Evolutionary conservation across 2,113 vertebrate species (phyloP), one percentile per base, ranked within the genome.

Genomic region (Notarius lentiginosus): DNA sequence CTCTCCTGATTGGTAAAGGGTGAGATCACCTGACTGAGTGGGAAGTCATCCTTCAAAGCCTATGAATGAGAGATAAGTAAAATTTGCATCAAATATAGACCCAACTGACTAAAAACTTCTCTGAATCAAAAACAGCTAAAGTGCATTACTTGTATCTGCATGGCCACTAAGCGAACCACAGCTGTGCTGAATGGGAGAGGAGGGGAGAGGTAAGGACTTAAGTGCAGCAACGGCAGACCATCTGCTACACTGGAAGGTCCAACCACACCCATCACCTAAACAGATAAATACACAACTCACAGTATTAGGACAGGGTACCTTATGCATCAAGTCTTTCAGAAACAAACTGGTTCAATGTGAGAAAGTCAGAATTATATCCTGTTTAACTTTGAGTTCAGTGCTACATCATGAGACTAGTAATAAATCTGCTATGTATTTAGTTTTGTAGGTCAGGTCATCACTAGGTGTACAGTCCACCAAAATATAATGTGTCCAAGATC

Each of bases 1-100:
- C 98, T 95, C 93, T 99, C 98, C 94, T 99, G 97, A 96, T 99
- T 99, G 95, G 98, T 99, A 95, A 99, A 99, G 82, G 98, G 98
- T 86, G 98, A 99, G 94, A 99, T 98, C 95, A 99, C 98, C 90
- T 99, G 98, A 94, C 97, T 98, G 93, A 99, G 96, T 22, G 98
- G 98, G 56, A 99, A 99, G 95, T 99, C 98, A 88, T 99, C 98
- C 95, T 99, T 99, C 93, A 99, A 96, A 90, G 98, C 98, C 98
- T 99, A 88, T 92, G 92, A 94, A 79, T 41, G 17, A 66, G 8
- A 83, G 10, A 22, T 4, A 58, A n/a, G 12, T 15, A 22, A 51
- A 70, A n/a, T 79, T 79, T 82, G 30, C 8, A 47, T 24, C 17
- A 20, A 60, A 27, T 79, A 58, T 34, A 34, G 15, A 7, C 30